phyloP scores from a whole-genome alignment of 2,797 vertebrate genomes.

The Buphagus erythrorhynchus region DNA sequence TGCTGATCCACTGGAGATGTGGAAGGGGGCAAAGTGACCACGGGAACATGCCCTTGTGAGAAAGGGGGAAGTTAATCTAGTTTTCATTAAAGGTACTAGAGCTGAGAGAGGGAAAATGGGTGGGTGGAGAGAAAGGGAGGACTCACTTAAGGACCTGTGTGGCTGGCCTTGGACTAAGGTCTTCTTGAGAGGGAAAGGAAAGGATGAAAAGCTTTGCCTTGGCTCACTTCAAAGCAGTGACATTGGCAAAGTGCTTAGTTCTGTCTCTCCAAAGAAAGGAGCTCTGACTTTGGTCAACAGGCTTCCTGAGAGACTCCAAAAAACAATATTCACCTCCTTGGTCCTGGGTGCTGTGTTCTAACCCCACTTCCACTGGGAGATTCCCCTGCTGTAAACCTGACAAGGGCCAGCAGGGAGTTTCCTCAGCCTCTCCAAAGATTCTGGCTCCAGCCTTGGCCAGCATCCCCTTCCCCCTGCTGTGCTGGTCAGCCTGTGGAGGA shows the following conservation, averaged over 20 bases:
- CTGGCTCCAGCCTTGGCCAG: neutral
- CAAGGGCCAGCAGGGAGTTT: neutral
- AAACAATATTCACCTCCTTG: neutral
- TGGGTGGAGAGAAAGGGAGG: neutral
- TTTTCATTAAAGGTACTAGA: neutral
- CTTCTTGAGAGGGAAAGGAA: neutral
- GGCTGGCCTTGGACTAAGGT: neutral
- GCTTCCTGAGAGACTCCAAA: neutral
- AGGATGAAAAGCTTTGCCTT: neutral
- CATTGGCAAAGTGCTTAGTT: neutral
- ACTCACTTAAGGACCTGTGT: neutral
- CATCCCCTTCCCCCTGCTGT: accelerated
- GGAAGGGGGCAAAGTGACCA: neutral
- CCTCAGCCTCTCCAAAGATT: neutral
- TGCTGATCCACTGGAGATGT: neutral
- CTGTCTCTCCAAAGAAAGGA: neutral
- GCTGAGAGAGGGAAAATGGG: neutral
- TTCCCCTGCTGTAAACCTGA: neutral
- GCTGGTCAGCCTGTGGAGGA: neutral
- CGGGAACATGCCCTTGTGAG: neutral
- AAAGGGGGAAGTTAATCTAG: neutral
- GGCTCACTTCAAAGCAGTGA: neutral
- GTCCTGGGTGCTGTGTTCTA: neutral
- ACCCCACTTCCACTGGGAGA: neutral
- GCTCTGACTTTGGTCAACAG: neutral